Conservation (phyloP, 2,113 vertebrate genomes). For the Xyrauchen texanus region DNA sequence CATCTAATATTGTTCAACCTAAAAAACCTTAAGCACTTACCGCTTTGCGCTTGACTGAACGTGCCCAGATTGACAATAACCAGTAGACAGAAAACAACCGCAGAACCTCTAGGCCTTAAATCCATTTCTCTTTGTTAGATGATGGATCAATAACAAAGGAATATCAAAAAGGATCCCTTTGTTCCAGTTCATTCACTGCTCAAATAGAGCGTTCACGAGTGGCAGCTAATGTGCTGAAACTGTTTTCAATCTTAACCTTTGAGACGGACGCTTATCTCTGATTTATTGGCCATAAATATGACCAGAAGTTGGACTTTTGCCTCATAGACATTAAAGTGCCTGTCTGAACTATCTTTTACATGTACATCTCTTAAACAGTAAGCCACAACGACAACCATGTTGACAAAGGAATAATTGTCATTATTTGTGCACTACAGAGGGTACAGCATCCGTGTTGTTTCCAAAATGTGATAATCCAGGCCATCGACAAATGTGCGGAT, state of each 20-base stretch:
- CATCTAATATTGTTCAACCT: not conserved
- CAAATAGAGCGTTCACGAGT: constrained; percentile 17
- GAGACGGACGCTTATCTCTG: constrained; percentile 58
- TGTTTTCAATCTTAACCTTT: constrained; percentile 51
- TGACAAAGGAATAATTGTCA: not conserved
- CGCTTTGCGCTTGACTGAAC: constrained; percentile 31
- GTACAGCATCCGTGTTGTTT: too few species aligned
- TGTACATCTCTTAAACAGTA: constrained; percentile 7
- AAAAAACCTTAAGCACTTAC: constrained; percentile 45
- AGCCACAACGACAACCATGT: not conserved
- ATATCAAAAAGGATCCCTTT: not conserved
- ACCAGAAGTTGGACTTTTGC: constrained; percentile 67
- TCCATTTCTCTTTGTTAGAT: constrained; percentile 59
- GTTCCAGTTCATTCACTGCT: not conserved
- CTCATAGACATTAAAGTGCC: constrained; percentile 55
- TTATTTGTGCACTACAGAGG: not conserved
- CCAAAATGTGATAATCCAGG: too few species aligned
- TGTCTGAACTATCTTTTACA: not conserved
- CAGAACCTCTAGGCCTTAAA: constrained; percentile 10
- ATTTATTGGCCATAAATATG: constrained; percentile 58
- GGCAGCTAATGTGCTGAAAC: constrained; percentile 20
- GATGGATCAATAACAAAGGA: constrained; percentile 3
- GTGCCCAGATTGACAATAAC: constrained; percentile 50
- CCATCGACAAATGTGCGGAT: too few species aligned
- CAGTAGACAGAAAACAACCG: constrained; percentile 44